Percentiles rank a stretch among this genome's conserved stretches.
Conservation (phyloP, 2,888 invertebrate species). For the Lithophane semibrunnea region DNA sequence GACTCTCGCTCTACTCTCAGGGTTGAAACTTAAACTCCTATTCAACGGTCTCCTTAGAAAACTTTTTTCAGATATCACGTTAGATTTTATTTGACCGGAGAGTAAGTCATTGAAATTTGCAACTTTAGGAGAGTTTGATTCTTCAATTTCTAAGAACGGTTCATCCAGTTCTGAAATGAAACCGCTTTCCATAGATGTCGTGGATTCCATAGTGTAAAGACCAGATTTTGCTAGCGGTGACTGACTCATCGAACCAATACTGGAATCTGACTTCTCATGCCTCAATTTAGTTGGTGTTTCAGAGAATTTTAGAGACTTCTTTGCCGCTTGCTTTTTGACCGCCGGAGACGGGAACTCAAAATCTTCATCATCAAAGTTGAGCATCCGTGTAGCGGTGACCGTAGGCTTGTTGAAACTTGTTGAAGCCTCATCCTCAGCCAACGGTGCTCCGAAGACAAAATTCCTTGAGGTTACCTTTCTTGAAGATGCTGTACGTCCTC, state of each 20-base stretch:
- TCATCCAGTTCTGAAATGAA: slow-evolving; percentile 88
- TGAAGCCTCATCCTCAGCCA: slow-evolving; percentile 82
- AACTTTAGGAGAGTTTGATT: slow-evolving; percentile 84
- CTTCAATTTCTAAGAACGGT: slow-evolving; percentile 84
- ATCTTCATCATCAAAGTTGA: slow-evolving; percentile 84
- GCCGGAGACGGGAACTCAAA: slow-evolving; percentile 87
- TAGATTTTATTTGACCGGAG: slow-evolving; percentile 82
- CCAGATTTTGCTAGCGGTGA: slow-evolving; percentile 72
- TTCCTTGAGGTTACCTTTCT: slow-evolving; percentile 81
- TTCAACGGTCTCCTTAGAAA: slow-evolving; percentile 73
- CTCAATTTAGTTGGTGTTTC: slow-evolving; percentile 81
- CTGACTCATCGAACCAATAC: slow-evolving; percentile 81
- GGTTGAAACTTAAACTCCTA: slow-evolving; percentile 82
- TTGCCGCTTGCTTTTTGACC: slow-evolving; percentile 79
- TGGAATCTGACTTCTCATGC: slow-evolving; percentile 81
- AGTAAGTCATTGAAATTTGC: slow-evolving; percentile 82
- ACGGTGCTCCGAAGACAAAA: slow-evolving; percentile 86
- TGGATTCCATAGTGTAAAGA: slow-evolving; percentile 81
- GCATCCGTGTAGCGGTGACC: slow-evolving; percentile 78
- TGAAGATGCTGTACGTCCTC: slow-evolving; percentile 76
- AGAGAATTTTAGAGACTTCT: slow-evolving; percentile 84
- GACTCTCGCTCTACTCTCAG: slow-evolving; percentile 75
- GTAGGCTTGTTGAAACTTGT: slow-evolving; percentile 84
- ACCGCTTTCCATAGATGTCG: slow-evolving; percentile 86
- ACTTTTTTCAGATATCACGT: slow-evolving; percentile 70